phyloP scores from a whole-genome alignment of 2,888 invertebrate genomes.

The Synanthedon tipuliformis region DNA sequence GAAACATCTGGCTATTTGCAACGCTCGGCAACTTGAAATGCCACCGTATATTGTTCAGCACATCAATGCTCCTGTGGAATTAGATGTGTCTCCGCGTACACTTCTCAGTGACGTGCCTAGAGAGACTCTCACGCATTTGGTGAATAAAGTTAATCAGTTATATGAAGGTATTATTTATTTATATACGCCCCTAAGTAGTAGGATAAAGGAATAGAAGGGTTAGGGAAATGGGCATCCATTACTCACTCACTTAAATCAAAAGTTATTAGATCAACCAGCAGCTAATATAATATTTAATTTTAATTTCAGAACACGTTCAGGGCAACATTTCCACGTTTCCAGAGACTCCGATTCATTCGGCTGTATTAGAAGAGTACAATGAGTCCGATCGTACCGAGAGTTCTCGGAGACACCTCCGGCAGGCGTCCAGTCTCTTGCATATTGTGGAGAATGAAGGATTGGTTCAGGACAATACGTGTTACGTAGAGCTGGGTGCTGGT shows the following conservation, averaged over 20 bases:
- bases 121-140: slow-evolving; percentile 28
- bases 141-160: slow-evolving; percentile 47
- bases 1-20: slow-evolving; percentile 80
- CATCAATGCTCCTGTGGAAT: slow-evolving; percentile 30
- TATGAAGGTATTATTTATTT: slow-evolving; percentile 55
- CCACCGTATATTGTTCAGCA: slow-evolving; percentile 71
- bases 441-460: slow-evolving; percentile 73
- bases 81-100: slow-evolving; percentile 20
- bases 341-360: slow-evolving; percentile 33
- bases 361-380: slow-evolving; percentile 31
- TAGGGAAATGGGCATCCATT: no score
- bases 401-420: slow-evolving; percentile 79
- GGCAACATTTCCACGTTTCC: slow-evolving; percentile 24
- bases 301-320: slow-evolving; percentile 30
- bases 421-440: slow-evolving; percentile 82
- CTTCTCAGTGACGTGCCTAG: slow-evolving; percentile 36
- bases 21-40: slow-evolving; percentile 67
- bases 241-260: no score
- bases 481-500: slow-evolving; percentile 91
- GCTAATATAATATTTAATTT: not conserved
- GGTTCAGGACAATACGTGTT: slow-evolving; percentile 74
- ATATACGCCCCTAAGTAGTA: no score
- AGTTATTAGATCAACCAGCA: no score
- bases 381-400: slow-evolving; percentile 69
- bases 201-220: no score